These are phyloP conservation scores for Ficedula albicollis DNA, from an alignment of 2,797 vertebrate genomes.

Conservation along the genomic window DNA sequence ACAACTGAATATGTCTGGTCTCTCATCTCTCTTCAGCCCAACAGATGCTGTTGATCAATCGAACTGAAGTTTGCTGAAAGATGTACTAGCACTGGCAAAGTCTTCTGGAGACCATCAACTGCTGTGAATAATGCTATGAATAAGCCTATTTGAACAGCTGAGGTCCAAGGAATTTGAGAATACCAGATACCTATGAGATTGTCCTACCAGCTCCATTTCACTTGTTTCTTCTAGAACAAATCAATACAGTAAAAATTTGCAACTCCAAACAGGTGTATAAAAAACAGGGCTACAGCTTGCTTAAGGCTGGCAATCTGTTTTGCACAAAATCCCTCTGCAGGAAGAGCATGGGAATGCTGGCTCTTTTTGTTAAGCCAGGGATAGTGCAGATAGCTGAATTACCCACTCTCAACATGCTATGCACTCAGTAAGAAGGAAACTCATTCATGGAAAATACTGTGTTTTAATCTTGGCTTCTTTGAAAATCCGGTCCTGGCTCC, in stretches of 20 bases:
- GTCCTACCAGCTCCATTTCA: not conserved
- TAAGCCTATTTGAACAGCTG: not conserved
- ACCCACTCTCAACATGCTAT: not conserved
- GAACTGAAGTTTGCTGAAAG: not conserved
- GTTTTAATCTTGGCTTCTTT: constrained; percentile 24
- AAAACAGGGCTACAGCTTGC: not conserved
- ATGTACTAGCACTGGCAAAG: not conserved
- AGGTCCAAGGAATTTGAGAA: not conserved
- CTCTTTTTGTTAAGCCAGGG: not conserved
- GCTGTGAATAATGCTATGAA: not conserved
- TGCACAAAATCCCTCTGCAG: not conserved
- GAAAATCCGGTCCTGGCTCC: constrained; percentile 37
- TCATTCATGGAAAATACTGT: constrained; percentile 34
- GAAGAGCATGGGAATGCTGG: not conserved
- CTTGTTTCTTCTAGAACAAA: not conserved
- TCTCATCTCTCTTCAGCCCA: not conserved
- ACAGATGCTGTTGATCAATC: not conserved
- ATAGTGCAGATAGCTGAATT: not conserved
- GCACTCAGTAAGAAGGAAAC: constrained; percentile 36
- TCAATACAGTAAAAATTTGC: not conserved
- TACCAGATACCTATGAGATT: not conserved
- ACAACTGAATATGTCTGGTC: not conserved
- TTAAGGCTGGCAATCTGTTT: not conserved
- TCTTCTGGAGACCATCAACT: not conserved
- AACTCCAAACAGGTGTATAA: not conserved